Conservation (phyloP, 2,113 vertebrate genomes). For the Eurystomus gularis region DNA sequence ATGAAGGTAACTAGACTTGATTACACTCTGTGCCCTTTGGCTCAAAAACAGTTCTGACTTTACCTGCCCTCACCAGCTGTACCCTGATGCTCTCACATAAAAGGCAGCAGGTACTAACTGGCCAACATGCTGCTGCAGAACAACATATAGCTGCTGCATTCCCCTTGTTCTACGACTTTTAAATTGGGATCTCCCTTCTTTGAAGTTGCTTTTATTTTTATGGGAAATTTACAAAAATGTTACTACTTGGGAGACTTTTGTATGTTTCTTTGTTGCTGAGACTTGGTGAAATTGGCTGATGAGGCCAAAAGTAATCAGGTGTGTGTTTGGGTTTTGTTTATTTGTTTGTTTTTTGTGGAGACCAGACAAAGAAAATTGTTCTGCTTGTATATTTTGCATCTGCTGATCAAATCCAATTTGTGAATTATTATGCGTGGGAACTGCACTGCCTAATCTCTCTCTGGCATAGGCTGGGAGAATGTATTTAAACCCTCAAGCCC, state of each 20-base stretch:
- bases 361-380: background rate
- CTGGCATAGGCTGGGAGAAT: background rate
- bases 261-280: background rate
- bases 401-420: background rate
- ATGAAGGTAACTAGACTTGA: background rate
- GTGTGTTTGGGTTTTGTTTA: too few species aligned
- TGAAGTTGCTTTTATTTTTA: background rate
- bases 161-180: background rate
- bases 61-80: background rate
- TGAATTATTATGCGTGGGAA: conserved; percentile 19
- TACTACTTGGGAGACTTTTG: background rate
- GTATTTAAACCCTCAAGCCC: background rate
- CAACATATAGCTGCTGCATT: background rate
- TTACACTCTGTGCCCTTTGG: background rate
- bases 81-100: background rate
- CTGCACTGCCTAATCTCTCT: background rate
- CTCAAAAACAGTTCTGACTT: background rate
- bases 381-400: background rate
- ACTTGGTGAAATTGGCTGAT: background rate
- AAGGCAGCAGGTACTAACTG: background rate
- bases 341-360: background rate
- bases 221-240: background rate
- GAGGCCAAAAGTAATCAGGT: background rate
- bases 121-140: background rate
- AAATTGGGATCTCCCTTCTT: background rate